Evolutionary conservation across 2,888 invertebrate species (phyloP).

Genomic region (Melinaea menophilus): DNA sequence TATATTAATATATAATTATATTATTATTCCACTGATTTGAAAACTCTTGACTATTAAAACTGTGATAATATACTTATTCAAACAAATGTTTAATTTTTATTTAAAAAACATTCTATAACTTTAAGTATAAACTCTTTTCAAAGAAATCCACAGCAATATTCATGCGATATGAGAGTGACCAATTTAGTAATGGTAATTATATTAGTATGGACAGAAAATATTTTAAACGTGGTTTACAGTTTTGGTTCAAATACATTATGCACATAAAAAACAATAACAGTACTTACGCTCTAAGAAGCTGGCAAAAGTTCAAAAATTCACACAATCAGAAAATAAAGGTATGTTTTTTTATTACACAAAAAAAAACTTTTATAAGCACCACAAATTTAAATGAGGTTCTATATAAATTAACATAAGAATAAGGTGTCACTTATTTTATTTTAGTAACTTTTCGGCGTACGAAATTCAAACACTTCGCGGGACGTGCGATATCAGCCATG

Average conservation of each 20-base stretch:
- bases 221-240: neutral
- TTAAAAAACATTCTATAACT: too few relatives aligned
- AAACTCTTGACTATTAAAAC: too few relatives aligned
- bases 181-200: neutral
- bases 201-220: neutral
- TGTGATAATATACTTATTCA: too few relatives aligned
- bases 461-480: conserved; percentile 17
- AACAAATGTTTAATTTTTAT: too few relatives aligned
- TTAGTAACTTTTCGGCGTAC: conserved; percentile 18
- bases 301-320: conserved; percentile 24
- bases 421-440: neutral
- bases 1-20: too few relatives aligned
- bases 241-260: neutral
- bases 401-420: neutral
- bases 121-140: too few relatives aligned
- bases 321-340: conserved; percentile 14
- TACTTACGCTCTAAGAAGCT: conserved; percentile 21
- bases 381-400: neutral
- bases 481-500: conserved; percentile 30
- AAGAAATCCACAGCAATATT: neutral
- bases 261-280: conserved; percentile 15
- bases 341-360: conserved; percentile 3
- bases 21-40: too few relatives aligned
- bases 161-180: neutral
- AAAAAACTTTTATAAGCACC: too few relatives aligned